Base-by-base conservation (phyloP, 2,113 vertebrate genomes). In the Psittacula cyanocephala region DNA sequence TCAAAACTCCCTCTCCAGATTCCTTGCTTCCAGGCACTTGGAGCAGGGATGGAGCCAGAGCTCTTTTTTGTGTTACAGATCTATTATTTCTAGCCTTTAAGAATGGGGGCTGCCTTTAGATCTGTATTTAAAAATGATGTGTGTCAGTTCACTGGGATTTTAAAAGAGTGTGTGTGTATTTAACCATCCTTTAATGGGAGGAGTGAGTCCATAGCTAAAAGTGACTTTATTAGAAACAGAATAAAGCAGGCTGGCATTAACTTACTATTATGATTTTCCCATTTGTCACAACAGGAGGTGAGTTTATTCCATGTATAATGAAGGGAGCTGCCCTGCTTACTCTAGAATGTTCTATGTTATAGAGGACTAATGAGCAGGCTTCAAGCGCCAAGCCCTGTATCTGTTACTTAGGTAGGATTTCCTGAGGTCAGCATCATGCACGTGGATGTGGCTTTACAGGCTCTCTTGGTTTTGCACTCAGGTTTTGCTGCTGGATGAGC, bases 401-500 rank as follows among this genome's bases (percentile, higher is more conserved):
- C 41, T 70, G 31, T 44, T 20, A 2, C 43, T 47, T 22, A 22
- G n/a, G 65, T 4, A 14, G 81, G 79, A 6, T 7, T 43, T 60
- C 1, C 55, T 3, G 60, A 28, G 76, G 6, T 23, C 23, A 0
- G 0, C 11, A 4, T 28, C 46, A 33, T 10, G 11, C 8, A 2
- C 3, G 6, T 3, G 53, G 65, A 3, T 4, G 2, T 27, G 23
- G 7, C 27, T 88, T 17, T 80, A 64, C 4, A 16, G 15, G 37
- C 0, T 0, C 11, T 7, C 10, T 14, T 23, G 44, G 2, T 70
- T 81, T 24, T 70, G 55, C 50, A 4, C 41, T 14, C 81, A 99
- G 99, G 98, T 99, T 31, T 92, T 99, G 23, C 97, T 99, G 28
- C 92, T 99, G 96, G 99, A 99, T 9, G 99, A 99, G 95, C 99